These are phyloP conservation scores for Apis cerana DNA, from an alignment of 1,140 invertebrate species.

Conservation along the genomic window DNA sequence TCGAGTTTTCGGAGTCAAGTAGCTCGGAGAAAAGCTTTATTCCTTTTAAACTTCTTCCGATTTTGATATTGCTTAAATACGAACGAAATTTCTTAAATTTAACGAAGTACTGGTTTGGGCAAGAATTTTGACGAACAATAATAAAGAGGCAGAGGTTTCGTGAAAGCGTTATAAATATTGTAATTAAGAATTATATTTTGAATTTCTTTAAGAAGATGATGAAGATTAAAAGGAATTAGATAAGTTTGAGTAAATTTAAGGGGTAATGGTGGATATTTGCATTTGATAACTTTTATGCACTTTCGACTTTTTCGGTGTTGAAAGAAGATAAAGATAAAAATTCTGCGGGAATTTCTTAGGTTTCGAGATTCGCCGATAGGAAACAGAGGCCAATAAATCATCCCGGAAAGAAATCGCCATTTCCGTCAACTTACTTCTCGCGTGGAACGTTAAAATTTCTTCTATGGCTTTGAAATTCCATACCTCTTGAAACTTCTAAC, in stretches of 20 bases:
- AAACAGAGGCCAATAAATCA: slow-evolving; percentile 23
- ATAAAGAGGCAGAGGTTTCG: too few species aligned
- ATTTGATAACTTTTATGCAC: background rate
- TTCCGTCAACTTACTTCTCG: background rate
- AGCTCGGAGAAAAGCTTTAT: too few species aligned
- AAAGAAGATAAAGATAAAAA: background rate
- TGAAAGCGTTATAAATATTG: too few species aligned
- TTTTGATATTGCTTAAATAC: too few species aligned
- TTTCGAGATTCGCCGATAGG: background rate
- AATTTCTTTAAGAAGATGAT: too few species aligned
- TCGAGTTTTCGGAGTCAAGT: background rate
- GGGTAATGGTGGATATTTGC: too few species aligned
- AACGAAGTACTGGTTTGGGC: rapidly evolving
- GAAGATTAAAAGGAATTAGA: too few species aligned
- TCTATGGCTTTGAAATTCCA: slow-evolving; percentile 18
- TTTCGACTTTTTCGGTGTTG: background rate
- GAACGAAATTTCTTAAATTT: too few species aligned
- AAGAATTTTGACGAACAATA: too few species aligned
- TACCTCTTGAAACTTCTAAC: background rate
- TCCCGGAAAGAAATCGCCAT: background rate
- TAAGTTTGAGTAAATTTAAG: too few species aligned
- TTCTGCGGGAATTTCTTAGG: background rate
- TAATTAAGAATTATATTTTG: too few species aligned
- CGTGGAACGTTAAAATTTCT: slow-evolving; percentile 9
- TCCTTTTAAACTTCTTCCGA: too few species aligned